Evolutionary conservation across 1,140 invertebrate genomes (phyloP).

Genomic region (Papilio helenus): DNA sequence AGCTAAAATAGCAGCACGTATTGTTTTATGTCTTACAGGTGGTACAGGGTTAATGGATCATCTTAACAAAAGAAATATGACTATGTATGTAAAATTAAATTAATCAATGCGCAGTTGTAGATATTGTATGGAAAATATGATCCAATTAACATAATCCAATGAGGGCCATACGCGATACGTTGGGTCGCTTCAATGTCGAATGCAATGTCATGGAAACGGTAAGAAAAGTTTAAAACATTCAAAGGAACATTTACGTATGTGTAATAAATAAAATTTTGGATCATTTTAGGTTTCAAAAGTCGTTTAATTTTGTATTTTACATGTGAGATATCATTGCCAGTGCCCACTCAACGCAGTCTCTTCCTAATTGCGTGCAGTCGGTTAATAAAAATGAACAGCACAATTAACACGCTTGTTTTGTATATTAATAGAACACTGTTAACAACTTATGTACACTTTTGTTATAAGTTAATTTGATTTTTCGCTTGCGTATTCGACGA

Average conservation of each 20-base stretch:
- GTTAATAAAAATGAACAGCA: slow-evolving; percentile 3
- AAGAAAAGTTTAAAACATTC: no score
- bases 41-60: not conserved
- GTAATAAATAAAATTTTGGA: not conserved
- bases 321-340: not conserved
- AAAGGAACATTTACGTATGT: not conserved
- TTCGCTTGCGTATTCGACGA: no score
- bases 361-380: not conserved
- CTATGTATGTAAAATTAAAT: not conserved
- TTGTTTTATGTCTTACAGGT: not conserved
- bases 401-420: not conserved
- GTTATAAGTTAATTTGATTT: not conserved
- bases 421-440: not conserved
- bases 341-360: not conserved
- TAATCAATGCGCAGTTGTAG: not conserved
- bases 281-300: not conserved
- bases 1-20: not conserved
- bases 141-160: slow-evolving; percentile 8
- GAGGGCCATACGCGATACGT: not conserved
- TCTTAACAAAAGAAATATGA: no score
- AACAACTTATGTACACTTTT: not conserved
- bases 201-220: not conserved
- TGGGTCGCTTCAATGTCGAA: not conserved
- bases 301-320: not conserved
- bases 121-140: slow-evolving; percentile 4